Conservation (phyloP, 2,888 invertebrate genomes). For the Amiota minor region DNA sequence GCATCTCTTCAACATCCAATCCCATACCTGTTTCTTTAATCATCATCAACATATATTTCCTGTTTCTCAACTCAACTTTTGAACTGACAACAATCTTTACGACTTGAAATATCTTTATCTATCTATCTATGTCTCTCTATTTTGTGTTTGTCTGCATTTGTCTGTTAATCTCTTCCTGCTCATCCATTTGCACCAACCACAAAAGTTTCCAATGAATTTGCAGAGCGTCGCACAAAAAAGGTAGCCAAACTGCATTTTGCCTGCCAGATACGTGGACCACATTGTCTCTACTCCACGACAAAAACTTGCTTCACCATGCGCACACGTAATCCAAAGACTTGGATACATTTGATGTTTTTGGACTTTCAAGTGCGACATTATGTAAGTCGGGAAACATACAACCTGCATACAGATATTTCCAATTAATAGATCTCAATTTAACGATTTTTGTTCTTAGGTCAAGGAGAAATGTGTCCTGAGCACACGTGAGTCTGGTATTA, state of each 20-base stretch:
- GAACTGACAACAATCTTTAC: background rate
- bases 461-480: slow-evolving; percentile 85
- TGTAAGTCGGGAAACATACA: slow-evolving; percentile 56
- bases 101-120: background rate
- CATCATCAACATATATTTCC: slow-evolving; percentile 11
- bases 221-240: slow-evolving; percentile 88
- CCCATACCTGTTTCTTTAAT: slow-evolving; percentile 9
- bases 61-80: too few relatives aligned
- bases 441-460: slow-evolving; percentile 74
- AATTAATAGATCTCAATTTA: slow-evolving; percentile 4
- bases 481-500: slow-evolving; percentile 86
- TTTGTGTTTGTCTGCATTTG: background rate
- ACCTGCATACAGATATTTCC: too few relatives aligned
- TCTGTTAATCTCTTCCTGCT: slow-evolving; percentile 30
- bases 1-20: background rate
- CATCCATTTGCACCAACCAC: slow-evolving; percentile 14
- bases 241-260: slow-evolving; percentile 91
- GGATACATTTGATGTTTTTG: slow-evolving; percentile 97
- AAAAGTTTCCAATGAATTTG: slow-evolving; percentile 70
- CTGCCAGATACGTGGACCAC: slow-evolving; percentile 86
- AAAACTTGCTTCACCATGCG: slow-evolving; percentile 85
- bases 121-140: background rate
- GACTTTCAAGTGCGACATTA: slow-evolving; percentile 82
- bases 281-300: slow-evolving; percentile 84
- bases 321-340: slow-evolving; percentile 87